A percentile compares a stretch with the other conserved stretches of the same genome.
phyloP scores from a whole-genome alignment of 2,888 invertebrate genomes.

The Eupithecia inturbata region DNA sequence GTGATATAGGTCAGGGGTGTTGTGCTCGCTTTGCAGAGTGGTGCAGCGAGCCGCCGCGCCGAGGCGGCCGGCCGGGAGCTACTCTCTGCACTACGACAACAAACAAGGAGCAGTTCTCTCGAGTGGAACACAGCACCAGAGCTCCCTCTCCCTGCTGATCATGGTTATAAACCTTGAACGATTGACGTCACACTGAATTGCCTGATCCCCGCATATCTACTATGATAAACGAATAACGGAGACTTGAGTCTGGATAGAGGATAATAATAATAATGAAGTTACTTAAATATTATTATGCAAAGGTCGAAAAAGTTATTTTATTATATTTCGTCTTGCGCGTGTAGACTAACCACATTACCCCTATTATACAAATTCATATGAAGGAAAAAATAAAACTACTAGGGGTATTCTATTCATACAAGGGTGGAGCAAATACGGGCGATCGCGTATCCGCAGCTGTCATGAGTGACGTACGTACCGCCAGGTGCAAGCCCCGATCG shows the following conservation, averaged over 20 bases:
- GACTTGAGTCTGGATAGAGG: not conserved
- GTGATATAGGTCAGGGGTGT: slow-evolving; percentile 79
- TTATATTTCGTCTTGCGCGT: not conserved
- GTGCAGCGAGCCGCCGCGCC: slow-evolving; percentile 49
- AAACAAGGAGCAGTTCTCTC: slow-evolving; percentile 47
- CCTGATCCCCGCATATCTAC: slow-evolving; percentile 5
- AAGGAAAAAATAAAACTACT: slow-evolving; percentile 35
- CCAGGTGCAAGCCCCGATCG: slow-evolving; percentile 55
- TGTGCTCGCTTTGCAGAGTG: slow-evolving; percentile 63
- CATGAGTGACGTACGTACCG: slow-evolving; percentile 49
- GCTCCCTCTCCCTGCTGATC: slow-evolving; percentile 37
- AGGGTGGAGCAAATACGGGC: slow-evolving; percentile 46
- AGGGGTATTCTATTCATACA: slow-evolving; percentile 35
- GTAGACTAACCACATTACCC: not conserved
- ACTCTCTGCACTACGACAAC: slow-evolving; percentile 37
- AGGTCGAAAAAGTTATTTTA: not conserved
- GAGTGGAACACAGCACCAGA: slow-evolving; percentile 49
- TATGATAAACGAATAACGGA: not conserved
- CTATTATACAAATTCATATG: not conserved
- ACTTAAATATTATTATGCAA: not conserved
- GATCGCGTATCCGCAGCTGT: slow-evolving; percentile 62
- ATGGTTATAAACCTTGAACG: slow-evolving; percentile 55
- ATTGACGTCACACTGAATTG: slow-evolving; percentile 50
- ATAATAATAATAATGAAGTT: not conserved
- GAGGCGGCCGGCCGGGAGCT: slow-evolving; percentile 21